Evolutionary conservation across 2,888 invertebrate species (phyloP), one percentile per base, ranked within the genome.

Genomic region (Chironomus riparius): DNA sequence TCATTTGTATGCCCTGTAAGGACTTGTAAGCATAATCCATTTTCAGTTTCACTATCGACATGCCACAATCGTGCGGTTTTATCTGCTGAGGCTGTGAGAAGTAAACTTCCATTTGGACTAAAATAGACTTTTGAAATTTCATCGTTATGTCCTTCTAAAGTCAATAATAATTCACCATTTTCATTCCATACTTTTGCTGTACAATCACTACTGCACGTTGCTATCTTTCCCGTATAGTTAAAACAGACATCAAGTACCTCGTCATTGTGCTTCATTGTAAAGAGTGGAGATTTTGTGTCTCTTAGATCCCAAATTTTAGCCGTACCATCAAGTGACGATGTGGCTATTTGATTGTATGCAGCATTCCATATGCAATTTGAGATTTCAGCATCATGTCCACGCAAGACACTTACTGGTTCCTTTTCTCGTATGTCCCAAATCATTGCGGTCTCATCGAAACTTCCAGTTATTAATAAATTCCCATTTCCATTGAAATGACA

Each of bases 31-130:
- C 91, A 92, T 78, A 87, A 87, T 0, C 92, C 90, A 5, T 87
- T 87, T 65, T 65, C 65, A 10, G 13, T 24, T 24, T 65, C 88
- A 15, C 38, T 24, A 28, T 50, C 69, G 10, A 76, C 15, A 12
- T 81, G 76, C 93, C 93, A 94, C 4, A 93, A 82, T 47, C 92
- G 86, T 0, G 92, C 90, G 10, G 91, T 91, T 77, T 88, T 87
- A 81, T 94, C 93, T 4, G 90, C 88, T 3, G 93, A 93, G 0
- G 91, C 91, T 0, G 93, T 92, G 78, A 94, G 84, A 15, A 94
- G 82, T 77, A 88, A 86, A 4, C 88, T 88, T 0, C 92, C 92
- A 62, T 90, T 90, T 1, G 93, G 93, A 83, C 92, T 93, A 84
- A 94, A 94, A 83, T 90, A 75, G 62, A 86, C 90, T 85, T 90